Evolutionary conservation across 2,113 vertebrate species (phyloP).

Genomic region (Oxygymnocypris stewartii): DNA sequence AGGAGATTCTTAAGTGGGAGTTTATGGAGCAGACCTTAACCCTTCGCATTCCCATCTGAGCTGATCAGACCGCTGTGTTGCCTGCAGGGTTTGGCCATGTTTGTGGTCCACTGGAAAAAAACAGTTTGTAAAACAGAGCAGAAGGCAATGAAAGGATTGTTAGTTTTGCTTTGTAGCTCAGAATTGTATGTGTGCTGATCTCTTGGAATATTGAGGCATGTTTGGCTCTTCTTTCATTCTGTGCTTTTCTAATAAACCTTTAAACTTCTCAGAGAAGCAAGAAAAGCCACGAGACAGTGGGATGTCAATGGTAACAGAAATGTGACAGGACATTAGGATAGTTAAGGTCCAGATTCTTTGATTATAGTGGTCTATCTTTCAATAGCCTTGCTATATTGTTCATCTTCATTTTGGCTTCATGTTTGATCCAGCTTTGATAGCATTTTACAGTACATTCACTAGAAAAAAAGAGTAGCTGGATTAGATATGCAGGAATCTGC

Average conservation of each 20-base stretch:
- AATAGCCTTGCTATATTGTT: not conserved
- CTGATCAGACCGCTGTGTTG: conserved; percentile 38
- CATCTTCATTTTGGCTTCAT: not conserved
- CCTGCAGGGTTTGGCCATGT: conserved; percentile 37
- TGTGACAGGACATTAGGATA: not conserved
- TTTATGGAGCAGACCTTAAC: conserved; percentile 88
- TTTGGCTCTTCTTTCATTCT: conserved; percentile 50
- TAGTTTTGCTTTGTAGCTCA: conserved; percentile 21
- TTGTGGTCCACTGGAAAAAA: conserved; percentile 63
- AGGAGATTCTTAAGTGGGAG: conserved; percentile 76
- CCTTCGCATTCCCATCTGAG: conserved; percentile 76
- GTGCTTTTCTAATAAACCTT: conserved; percentile 13
- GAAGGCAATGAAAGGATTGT: conserved; percentile 26
- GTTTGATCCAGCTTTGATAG: not conserved
- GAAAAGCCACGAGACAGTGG: too few species aligned
- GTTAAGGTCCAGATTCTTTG: not conserved
- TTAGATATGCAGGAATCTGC: not conserved
- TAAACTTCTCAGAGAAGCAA: not conserved
- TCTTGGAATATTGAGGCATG: conserved; percentile 1
- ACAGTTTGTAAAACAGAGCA: conserved; percentile 43
- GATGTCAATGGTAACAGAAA: not conserved
- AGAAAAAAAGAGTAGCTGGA: not conserved
- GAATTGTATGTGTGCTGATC: conserved; percentile 23
- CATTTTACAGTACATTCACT: not conserved
- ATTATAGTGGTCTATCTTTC: not conserved